Evolutionary conservation across 2,797 vertebrate genomes (phyloP).

Genomic region (Adrianichthys oophorus): DNA sequence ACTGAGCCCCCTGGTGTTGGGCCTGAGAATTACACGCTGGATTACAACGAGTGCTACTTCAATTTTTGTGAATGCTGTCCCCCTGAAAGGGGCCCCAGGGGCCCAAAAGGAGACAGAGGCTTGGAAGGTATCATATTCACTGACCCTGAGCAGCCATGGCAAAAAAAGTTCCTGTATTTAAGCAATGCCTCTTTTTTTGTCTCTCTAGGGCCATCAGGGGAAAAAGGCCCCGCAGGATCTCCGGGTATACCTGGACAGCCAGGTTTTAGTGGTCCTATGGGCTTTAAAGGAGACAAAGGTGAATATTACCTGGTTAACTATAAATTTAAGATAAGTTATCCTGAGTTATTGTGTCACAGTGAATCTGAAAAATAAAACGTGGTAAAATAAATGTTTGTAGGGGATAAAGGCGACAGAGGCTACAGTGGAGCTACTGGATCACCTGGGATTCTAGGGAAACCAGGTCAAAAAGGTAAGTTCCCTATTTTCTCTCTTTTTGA

Average conservation of each 20-base stretch:
- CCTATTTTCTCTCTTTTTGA: background rate
- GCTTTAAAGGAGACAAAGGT: conserved; percentile 80
- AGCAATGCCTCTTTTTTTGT: background rate
- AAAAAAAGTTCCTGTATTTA: background rate
- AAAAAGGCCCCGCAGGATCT: conserved; percentile 80
- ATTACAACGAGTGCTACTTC: conserved; percentile 89
- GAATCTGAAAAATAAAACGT: background rate
- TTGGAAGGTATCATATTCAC: conserved; percentile 77
- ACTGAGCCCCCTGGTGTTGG: conserved; percentile 64
- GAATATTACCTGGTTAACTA: background rate
- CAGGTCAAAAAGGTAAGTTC: conserved; percentile 85
- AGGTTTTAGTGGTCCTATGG: conserved; percentile 68
- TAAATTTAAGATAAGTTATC: background rate
- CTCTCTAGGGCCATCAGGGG: conserved; percentile 82
- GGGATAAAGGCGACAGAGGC: conserved; percentile 89
- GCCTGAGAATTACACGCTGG: conserved; percentile 87
- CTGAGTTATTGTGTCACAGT: background rate
- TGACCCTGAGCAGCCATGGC: background rate
- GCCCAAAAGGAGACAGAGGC: conserved; percentile 83
- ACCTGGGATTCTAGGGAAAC: conserved; percentile 86
- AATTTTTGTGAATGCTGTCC: conserved; percentile 96
- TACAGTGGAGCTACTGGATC: conserved; percentile 79
- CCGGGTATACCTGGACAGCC: conserved; percentile 78
- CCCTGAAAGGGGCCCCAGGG: conserved; percentile 78
- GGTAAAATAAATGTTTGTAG: conserved; percentile 59